A percentile compares a stretch with the other conserved stretches of the same genome.
Conservation (phyloP, 2,888 invertebrate species). For the Agrochola litura region DNA sequence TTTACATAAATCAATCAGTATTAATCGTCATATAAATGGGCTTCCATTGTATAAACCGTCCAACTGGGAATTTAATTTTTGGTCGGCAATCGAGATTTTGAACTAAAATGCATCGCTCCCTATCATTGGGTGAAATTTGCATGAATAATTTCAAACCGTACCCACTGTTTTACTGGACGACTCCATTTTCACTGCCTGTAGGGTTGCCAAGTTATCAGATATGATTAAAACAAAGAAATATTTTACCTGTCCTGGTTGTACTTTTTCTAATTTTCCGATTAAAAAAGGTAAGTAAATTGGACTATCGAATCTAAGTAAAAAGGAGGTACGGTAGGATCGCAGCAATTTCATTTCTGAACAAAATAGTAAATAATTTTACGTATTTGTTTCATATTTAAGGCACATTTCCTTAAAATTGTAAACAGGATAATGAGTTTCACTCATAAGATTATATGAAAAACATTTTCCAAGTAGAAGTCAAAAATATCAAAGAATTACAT, state of each 20-base stretch:
- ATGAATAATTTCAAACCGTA: slow-evolving; percentile 76
- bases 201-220: slow-evolving; percentile 24
- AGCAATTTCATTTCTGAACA: not conserved
- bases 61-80: slow-evolving; percentile 68
- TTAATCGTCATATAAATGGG: slow-evolving; percentile 49
- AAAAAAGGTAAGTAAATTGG: not conserved
- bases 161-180: slow-evolving; percentile 67
- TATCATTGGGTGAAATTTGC: slow-evolving; percentile 76
- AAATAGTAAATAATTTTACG: not conserved
- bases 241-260: not conserved
- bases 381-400: not conserved
- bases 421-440: not conserved
- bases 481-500: not conserved
- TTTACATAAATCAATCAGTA: slow-evolving; percentile 55
- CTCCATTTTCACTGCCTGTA: slow-evolving; percentile 64
- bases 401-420: not conserved
- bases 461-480: not conserved
- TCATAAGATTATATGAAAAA: not conserved
- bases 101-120: slow-evolving; percentile 70
- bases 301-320: not conserved
- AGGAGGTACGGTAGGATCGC: not conserved
- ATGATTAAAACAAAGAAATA: not conserved
- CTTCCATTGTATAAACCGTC: slow-evolving; percentile 45
- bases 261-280: not conserved
- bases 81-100: slow-evolving; percentile 66